Evolutionary conservation across 1,140 invertebrate genomes (phyloP), one percentile per base, ranked within the genome.

Genomic region (Meloidogyne hapla): DNA sequence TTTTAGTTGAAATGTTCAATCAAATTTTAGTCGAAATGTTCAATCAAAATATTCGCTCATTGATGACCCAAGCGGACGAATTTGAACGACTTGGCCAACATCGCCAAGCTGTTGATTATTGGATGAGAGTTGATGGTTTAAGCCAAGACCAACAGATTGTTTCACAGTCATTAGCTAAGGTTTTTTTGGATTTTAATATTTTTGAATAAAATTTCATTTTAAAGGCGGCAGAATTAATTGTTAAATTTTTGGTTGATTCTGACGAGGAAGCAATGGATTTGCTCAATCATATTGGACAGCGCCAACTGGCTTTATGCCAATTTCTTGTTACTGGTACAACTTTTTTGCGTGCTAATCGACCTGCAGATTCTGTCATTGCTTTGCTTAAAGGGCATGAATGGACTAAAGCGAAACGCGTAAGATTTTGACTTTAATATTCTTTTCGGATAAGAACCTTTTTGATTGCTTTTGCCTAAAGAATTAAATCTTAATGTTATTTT

Each of bases 11-110:
- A n/a, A n/a, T n/a, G n/a, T n/a, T n/a, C n/a, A n/a, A n/a, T n/a
- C n/a, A n/a, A n/a, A n/a, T n/a, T n/a, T n/a, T n/a, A n/a, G n/a
- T n/a, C n/a, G n/a, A n/a, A n/a, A n/a, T n/a, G n/a, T n/a, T n/a
- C n/a, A n/a, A n/a, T n/a, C n/a, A n/a, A n/a, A n/a, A n/a, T n/a
- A n/a, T n/a, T 2, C 81, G 90, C 63, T 87, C 88, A 12, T 87
- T 91, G 64, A 78, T 91, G 25, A 84, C 87, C 23, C 91, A 92
- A 80, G 94, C 93, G 0, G 91, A 91, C 28, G 92, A 93, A 80
- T 94, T 92, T 89, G 93, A 94, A 70, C 90, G 91, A 64, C 90
- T 91, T 56, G 92, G 92, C 65, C 92, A 94, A 79, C 92, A 91
- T 81, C 83, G 87, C 25, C 81, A 90, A 63, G 91, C 91, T 15